Percentiles rank a stretch among this genome's conserved stretches.
Conservation (phyloP, 2,888 invertebrate species). For the Pollenia griseotomentosa region DNA sequence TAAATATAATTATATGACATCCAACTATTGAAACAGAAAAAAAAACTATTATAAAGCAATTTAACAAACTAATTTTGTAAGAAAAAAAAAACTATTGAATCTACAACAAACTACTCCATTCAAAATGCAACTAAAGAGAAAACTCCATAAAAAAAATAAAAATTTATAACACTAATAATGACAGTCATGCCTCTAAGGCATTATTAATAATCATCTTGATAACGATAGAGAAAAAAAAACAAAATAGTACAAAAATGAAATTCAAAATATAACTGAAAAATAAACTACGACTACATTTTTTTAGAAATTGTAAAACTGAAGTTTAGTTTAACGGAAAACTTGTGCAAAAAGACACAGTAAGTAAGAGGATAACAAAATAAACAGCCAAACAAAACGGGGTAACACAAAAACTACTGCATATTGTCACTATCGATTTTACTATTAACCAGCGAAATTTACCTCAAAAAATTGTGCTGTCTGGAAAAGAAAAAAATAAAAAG, state of each 20-base stretch:
- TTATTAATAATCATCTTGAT: conserved; percentile 73
- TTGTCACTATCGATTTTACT: conserved; percentile 64
- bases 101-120: not conserved
- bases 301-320: not conserved
- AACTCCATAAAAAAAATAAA: conserved; percentile 21
- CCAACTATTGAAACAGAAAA: not conserved
- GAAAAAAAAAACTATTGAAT: not conserved
- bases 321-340: conserved; percentile 59
- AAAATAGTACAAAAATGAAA: conserved; percentile 36
- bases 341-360: conserved; percentile 45
- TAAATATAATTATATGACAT: conserved; percentile 3
- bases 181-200: conserved; percentile 72
- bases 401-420: conserved; percentile 28
- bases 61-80: conserved; percentile 40
- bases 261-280: conserved; percentile 6
- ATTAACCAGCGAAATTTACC: conserved; percentile 32
- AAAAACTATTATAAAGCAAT: conserved; percentile 43
- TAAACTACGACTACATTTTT: conserved; percentile 26
- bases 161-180: conserved; percentile 71
- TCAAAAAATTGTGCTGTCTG: not conserved
- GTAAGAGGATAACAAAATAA: conserved; percentile 19
- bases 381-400: not conserved
- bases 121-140: conserved; percentile 30
- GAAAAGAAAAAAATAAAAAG: conserved; percentile 9
- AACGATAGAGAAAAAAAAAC: conserved; percentile 34